Evolutionary conservation across 2,888 invertebrate genomes (phyloP), one percentile per base, ranked within the genome.

Genomic region (Tetragonisca angustula): DNA sequence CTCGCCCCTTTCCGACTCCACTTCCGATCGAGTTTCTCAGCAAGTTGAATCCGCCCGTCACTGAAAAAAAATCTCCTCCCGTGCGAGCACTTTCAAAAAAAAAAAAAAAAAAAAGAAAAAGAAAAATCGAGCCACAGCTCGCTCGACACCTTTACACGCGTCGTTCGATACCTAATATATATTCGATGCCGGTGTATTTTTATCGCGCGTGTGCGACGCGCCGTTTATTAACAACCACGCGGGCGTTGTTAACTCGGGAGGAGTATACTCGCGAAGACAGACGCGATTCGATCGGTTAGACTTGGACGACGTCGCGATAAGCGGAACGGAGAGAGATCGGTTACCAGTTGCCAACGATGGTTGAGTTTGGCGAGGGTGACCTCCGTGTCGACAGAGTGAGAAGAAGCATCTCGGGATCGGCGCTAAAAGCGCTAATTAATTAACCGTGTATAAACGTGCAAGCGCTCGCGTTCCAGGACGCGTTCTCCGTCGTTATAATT

Each of bases 361-460:
- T 9, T 43, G n/a, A 9, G 9, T 43, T 43, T 11, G 9, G 43
- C 43, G 43, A 43, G 43, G 9, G 36, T 43, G 36, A n/a, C 9
- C 36, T 1, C 9, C 43, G 43, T 6, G 43, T 43, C 43, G 43
- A 43, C 9, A 1, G 43, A 9, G 43, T 43, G 11, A 43, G 36
- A 76, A 76, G 71, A 74, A 78, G 68, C 77, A 71, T 81, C 81
- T 81, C 74, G 81, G 76, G 24, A 36, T n/a, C 59, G 59, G 21
- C 62, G 81, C 71, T 64, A 85, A 89, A 87, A 83, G 54, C 75
- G 74, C 86, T 85, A 88, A 88, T 88, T 89, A 89, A 88, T 88
- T 89, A 87, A 89, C 85, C 79, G 56, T 84, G 67, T 81, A 84
- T 76, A 84, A 88, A 85, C 84, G 82, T 74, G 81, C 59, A 79